phyloP scores from a whole-genome alignment of 1,140 invertebrate species.

The Contarinia nasturtii region DNA sequence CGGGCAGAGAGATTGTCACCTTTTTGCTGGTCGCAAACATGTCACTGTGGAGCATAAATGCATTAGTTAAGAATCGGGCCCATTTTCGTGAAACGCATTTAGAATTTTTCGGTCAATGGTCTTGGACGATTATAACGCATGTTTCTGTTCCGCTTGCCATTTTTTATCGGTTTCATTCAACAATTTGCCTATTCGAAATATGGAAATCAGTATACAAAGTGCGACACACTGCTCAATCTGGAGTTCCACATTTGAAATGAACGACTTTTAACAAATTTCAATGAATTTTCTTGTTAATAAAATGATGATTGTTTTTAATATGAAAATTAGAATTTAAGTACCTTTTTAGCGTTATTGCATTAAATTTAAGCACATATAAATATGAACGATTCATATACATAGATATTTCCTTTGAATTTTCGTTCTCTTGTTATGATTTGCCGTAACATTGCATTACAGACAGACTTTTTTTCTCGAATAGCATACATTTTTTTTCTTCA shows the following conservation, averaged over 20 bases:
- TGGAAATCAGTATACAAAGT: slow-evolving; percentile 81
- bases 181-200: slow-evolving; percentile 82
- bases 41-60: slow-evolving; percentile 64
- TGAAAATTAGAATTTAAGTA: too few relatives aligned
- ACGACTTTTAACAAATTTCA: background rate
- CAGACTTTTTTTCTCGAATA: too few relatives aligned
- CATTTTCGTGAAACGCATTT: slow-evolving; percentile 54
- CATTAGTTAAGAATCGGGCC: slow-evolving; percentile 51
- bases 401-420: too few relatives aligned
- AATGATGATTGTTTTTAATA: too few relatives aligned
- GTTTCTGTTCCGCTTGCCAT: slow-evolving; percentile 60
- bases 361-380: too few relatives aligned
- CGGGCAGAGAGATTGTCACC: slow-evolving; percentile 56
- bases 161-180: slow-evolving; percentile 72
- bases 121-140: slow-evolving; percentile 64
- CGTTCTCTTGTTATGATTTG: too few relatives aligned
- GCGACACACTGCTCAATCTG: slow-evolving; percentile 10
- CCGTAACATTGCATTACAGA: too few relatives aligned
- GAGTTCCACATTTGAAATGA: background rate
- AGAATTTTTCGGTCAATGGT: slow-evolving; percentile 57
- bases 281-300: background rate
- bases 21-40: slow-evolving; percentile 62
- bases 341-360: too few relatives aligned
- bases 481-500: too few relatives aligned
- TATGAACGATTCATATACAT: too few relatives aligned